Evolutionary conservation across 2,888 invertebrate species (phyloP), one percentile per base, ranked within the genome.

Genomic region (Tiliacea aurago): DNA sequence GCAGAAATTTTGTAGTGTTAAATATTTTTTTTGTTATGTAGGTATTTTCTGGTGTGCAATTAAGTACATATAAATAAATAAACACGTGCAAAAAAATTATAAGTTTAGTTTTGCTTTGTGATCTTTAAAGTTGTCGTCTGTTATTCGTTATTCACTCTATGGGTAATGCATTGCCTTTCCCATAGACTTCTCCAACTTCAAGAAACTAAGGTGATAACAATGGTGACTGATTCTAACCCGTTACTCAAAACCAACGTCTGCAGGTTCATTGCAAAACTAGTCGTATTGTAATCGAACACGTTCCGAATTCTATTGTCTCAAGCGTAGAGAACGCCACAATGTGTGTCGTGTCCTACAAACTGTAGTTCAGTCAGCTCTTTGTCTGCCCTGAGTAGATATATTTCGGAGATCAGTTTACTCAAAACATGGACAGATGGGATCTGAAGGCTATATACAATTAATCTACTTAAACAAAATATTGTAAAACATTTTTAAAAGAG

Each of bases 291-390:
- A 18, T 15, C 20, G 0, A 11, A 45, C 9, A 51, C 11, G 43
- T 15, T 23, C 7, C 11, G 4, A 64, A 74, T 74, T 59, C 28
- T 13, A 56, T 56, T 37, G 74, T 33, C 18, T 18, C 0, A n/a
- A 33, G 9, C 15, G 1, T 55, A 11, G 18, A 33, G 37, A 61
- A 23, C 4, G 6, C 33, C 23, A 37, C 20, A 72, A 23, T 47
- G 18, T 62, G 13, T 65, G 23, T 23, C 13, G 20, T 37, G n/a
- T 41, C 13, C 10, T 37, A 66, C 18, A 18, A 45, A 45, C 53
- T 41, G 37, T 15, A 43, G 28, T 28, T 66, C 37, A 4, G 20
- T 2, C 37, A 63, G 23, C 23, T 45, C 23, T 51, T 63, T 45
- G 43, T 63, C 33, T 45, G 11, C 15, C 15, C 43, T 23, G 20